phyloP scores from a whole-genome alignment of 1,140 invertebrate species.

The Arctopsyche grandis region DNA sequence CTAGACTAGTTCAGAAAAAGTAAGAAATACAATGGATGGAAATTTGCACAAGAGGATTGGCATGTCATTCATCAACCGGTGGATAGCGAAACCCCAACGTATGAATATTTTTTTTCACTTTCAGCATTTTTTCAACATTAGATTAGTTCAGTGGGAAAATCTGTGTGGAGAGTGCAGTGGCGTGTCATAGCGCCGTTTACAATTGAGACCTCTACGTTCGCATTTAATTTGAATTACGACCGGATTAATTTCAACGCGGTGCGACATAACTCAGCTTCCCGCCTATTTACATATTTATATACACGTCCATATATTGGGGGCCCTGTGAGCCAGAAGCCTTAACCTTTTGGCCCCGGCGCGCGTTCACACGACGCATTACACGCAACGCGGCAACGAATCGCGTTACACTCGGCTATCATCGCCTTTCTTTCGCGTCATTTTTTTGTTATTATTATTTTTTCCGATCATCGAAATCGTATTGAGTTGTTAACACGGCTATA shows the following conservation, averaged over 20 bases:
- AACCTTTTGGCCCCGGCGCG: neutral
- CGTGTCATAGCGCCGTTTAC: neutral
- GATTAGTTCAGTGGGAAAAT: too few species aligned
- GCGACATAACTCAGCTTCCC: neutral
- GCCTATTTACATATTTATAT: slow-evolving; percentile 12
- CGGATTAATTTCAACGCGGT: slow-evolving; percentile 42
- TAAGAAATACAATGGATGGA: too few species aligned
- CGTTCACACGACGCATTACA: slow-evolving; percentile 9
- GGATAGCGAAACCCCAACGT: too few species aligned
- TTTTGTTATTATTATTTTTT: neutral
- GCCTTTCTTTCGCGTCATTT: neutral
- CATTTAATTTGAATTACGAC: slow-evolving; percentile 43
- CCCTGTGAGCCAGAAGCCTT: neutral
- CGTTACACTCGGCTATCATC: neutral
- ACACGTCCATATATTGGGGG: neutral
- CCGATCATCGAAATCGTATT: neutral
- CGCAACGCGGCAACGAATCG: slow-evolving; percentile 1
- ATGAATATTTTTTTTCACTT: too few species aligned
- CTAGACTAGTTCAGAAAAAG: too few species aligned
- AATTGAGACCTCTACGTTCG: neutral
- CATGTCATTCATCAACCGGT: too few species aligned
- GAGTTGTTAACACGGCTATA: neutral
- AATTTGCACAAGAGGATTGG: too few species aligned
- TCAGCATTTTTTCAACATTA: too few species aligned
- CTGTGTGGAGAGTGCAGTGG: neutral